These are phyloP conservation scores for Frieseomelitta varia DNA, from an alignment of 1,140 invertebrate species.

Conservation along the genomic window DNA sequence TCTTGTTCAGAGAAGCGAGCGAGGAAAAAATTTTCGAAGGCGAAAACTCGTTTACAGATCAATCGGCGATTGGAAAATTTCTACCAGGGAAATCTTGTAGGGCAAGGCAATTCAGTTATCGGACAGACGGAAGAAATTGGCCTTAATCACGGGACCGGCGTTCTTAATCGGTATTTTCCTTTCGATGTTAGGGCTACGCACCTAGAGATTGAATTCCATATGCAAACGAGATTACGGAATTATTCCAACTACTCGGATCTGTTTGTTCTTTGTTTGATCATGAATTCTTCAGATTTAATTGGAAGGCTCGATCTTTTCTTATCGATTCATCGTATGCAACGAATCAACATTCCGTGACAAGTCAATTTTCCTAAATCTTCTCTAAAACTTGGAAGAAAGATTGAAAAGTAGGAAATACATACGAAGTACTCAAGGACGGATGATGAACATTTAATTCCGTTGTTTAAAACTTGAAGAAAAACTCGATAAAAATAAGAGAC, in stretches of 20 bases:
- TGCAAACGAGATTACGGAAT: constrained; percentile 17
- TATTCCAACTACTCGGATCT: background rate
- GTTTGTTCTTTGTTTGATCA: background rate
- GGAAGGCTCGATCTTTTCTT: background rate
- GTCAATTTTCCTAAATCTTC: too few species aligned
- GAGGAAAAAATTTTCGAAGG: constrained; percentile 18
- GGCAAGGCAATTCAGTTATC: constrained; percentile 36
- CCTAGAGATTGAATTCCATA: constrained; percentile 14
- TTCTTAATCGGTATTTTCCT: constrained; percentile 36
- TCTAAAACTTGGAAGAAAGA: background rate
- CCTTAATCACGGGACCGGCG: constrained; percentile 27
- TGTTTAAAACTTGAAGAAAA: background rate
- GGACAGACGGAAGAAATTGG: constrained; percentile 42
- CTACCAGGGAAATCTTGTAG: constrained; percentile 37
- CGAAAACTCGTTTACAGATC: constrained; percentile 39
- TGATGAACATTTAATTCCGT: background rate
- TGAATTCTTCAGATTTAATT: background rate
- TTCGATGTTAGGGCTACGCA: background rate
- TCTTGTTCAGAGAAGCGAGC: background rate
- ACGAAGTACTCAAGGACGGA: background rate
- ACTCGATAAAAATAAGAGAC: background rate
- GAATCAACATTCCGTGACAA: too few species aligned
- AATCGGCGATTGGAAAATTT: constrained; percentile 10
- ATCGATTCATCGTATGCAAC: background rate
- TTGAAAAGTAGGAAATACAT: background rate